These are phyloP conservation scores for Gymnorhina tibicen DNA, from an alignment of 2,113 vertebrate genomes.

Conservation along the genomic window DNA sequence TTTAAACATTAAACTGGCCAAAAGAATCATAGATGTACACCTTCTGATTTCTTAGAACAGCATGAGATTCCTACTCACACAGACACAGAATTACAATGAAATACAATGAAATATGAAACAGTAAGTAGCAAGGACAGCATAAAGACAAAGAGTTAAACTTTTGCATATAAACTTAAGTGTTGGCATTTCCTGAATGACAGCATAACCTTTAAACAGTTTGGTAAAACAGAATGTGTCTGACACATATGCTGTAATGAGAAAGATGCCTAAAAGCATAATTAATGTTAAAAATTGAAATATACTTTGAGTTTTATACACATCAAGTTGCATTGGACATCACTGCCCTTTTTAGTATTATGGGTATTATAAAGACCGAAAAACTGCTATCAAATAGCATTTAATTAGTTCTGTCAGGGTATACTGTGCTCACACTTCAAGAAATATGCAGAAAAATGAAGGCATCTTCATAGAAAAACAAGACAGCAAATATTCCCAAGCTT, in stretches of 20 bases:
- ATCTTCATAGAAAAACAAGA: background rate
- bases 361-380: background rate
- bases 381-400: background rate
- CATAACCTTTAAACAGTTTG: slow-evolving; percentile 26
- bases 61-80: background rate
- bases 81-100: background rate
- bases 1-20: background rate
- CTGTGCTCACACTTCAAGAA: background rate
- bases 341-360: background rate
- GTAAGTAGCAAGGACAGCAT: background rate
- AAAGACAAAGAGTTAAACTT: background rate
- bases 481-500: background rate
- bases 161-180: background rate
- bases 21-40: background rate
- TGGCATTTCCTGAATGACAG: slow-evolving; percentile 38
- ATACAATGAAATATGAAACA: background rate
- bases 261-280: slow-evolving; percentile 2
- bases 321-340: background rate
- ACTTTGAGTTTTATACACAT: background rate
- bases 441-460: background rate
- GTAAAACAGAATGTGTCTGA: slow-evolving; percentile 5
- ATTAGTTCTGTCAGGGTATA: background rate
- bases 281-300: background rate
- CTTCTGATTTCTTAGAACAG: background rate
- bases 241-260: background rate